These are phyloP conservation scores for Herpailurus yagouaroundi DNA, from an alignment of 2,113 vertebrate genomes.

Conservation along the genomic window DNA sequence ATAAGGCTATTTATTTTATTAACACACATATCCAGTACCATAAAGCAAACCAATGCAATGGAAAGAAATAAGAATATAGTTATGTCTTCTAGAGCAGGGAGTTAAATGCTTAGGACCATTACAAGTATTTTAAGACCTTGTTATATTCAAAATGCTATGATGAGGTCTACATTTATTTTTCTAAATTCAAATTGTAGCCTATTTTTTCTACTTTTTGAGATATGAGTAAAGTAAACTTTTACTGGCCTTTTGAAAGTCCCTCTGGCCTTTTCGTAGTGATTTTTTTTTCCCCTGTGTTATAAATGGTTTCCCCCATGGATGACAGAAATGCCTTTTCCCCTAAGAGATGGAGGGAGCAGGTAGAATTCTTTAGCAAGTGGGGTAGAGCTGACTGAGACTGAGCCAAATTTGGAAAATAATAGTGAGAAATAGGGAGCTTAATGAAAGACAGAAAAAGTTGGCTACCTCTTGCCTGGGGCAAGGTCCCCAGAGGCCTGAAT, in stretches of 20 bases:
- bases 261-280: not conserved
- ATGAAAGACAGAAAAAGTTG: not conserved
- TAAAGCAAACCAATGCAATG: not conserved
- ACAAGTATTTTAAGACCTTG: not conserved
- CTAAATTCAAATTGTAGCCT: not conserved
- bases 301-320: not conserved
- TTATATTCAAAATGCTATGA: not conserved
- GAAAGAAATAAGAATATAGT: not conserved
- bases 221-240: not conserved
- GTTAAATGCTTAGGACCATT: not conserved
- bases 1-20: not conserved
- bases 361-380: not conserved
- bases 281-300: not conserved
- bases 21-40: not conserved
- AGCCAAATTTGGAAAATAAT: constrained; percentile 13
- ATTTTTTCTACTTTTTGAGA: constrained; percentile 28
- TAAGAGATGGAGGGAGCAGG: not conserved
- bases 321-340: not conserved
- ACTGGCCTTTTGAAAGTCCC: not conserved
- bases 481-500: not conserved
- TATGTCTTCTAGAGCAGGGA: not conserved
- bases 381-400: not conserved
- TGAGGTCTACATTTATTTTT: not conserved
- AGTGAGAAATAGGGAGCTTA: not conserved
- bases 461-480: not conserved